Evolutionary conservation across 2,797 vertebrate species (phyloP).

Genomic region (Diplodus sargus): DNA sequence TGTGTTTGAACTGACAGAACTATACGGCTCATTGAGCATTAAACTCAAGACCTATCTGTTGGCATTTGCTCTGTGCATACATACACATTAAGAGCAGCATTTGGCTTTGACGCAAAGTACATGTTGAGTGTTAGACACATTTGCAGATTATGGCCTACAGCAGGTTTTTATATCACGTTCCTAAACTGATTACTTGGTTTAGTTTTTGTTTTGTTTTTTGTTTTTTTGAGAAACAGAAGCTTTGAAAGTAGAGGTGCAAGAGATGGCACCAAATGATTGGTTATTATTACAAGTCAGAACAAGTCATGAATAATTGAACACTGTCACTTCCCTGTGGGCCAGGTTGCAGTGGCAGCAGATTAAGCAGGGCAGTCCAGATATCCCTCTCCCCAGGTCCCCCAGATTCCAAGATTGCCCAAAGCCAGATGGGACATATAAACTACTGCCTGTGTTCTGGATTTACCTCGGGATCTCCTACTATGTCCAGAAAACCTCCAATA

Average conservation of each 20-base stretch:
- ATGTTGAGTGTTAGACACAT: background rate
- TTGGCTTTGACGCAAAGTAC: slow-evolving; percentile 11
- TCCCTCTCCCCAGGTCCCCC: background rate
- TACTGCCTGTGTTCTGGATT: background rate
- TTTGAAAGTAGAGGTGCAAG: background rate
- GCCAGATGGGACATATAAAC: background rate
- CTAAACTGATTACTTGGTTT: background rate
- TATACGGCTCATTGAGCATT: slow-evolving; percentile 28
- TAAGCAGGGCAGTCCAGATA: background rate
- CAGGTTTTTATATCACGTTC: background rate
- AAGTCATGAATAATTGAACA: slow-evolving; percentile 1
- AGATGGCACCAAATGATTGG: background rate
- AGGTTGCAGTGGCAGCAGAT: background rate
- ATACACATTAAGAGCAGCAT: slow-evolving; percentile 8
- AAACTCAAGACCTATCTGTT: slow-evolving; percentile 30
- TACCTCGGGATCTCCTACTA: background rate
- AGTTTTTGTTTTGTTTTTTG: background rate
- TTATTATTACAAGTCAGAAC: background rate
- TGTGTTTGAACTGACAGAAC: slow-evolving; percentile 27
- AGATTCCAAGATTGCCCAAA: no score
- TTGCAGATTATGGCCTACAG: slow-evolving; percentile 1
- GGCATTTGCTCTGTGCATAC: slow-evolving; percentile 19
- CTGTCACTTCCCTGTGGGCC: background rate
- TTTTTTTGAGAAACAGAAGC: background rate
- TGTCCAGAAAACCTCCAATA: background rate